phyloP scores from a whole-genome alignment of 2,888 invertebrate genomes.

The Ferrisia virgata region DNA sequence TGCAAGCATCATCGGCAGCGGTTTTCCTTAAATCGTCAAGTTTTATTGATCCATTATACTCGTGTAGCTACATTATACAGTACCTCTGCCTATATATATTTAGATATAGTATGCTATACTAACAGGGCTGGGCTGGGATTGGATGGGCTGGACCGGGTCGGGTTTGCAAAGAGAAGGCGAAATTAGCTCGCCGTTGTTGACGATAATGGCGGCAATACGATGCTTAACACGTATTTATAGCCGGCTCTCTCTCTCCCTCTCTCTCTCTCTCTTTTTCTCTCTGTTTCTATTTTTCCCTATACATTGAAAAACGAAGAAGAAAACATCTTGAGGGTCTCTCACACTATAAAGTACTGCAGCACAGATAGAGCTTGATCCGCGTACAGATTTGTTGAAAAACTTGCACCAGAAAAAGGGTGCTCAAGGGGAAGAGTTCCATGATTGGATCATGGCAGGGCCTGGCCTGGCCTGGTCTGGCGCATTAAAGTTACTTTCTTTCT shows the following conservation, averaged over 20 bases:
- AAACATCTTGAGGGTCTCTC: neutral
- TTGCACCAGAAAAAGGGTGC: neutral
- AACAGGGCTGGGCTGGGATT: no score
- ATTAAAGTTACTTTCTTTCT: no score
- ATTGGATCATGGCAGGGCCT: neutral
- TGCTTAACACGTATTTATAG: neutral
- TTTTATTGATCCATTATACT: neutral
- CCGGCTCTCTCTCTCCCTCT: neutral
- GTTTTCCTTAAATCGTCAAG: neutral
- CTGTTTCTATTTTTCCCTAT: no score
- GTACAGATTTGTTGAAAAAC: neutral
- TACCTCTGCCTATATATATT: no score
- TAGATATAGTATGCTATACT: no score
- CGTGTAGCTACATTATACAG: neutral
- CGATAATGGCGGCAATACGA: neutral
- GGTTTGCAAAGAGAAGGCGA: neutral
- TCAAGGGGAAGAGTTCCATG: neutral
- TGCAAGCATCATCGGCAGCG: no score
- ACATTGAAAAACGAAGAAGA: neutral
- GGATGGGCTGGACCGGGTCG: no score
- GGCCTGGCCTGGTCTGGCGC: no score
- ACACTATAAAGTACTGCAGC: neutral
- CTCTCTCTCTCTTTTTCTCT: no score
- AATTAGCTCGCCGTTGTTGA: conserved; percentile 5
- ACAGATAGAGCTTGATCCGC: neutral